These are phyloP conservation scores for Branchellion lobata DNA, from an alignment of 2,888 invertebrate genomes.

Conservation along the genomic window DNA sequence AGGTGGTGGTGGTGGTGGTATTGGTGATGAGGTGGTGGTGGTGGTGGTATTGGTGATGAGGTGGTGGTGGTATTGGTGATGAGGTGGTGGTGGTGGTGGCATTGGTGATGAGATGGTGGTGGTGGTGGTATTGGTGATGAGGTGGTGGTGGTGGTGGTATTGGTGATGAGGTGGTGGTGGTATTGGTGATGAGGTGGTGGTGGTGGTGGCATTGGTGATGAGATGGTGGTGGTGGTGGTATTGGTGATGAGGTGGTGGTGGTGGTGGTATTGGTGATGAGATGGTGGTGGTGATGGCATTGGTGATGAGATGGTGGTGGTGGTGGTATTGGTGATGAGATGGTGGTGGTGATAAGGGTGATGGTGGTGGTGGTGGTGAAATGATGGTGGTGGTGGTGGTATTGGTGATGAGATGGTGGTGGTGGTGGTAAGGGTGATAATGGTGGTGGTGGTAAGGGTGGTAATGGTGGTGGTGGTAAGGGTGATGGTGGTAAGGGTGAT, in stretches of 20 bases:
- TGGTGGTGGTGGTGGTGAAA: not conserved
- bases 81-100: conserved; percentile 83
- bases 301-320: not conserved
- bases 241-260: conserved; percentile 78
- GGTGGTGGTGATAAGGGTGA: not conserved
- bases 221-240: too few species aligned
- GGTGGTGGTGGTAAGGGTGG: not conserved
- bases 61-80: too few species aligned
- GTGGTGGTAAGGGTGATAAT: not conserved
- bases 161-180: not conserved
- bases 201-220: not conserved
- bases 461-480: not conserved
- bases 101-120: conserved; percentile 62
- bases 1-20: too few species aligned
- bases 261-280: conserved; percentile 72
- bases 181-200: not conserved
- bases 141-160: not conserved
- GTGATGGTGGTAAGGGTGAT: not conserved
- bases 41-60: not conserved
- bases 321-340: not conserved
- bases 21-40: not conserved
- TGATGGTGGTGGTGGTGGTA: not conserved
- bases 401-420: too few species aligned
- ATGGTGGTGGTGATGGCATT: too few species aligned
- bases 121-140: not conserved